A percentile compares a stretch with the other conserved stretches of the same genome.
These are phyloP conservation scores for Calypte anna DNA, from an alignment of 2,113 vertebrate genomes.

Conservation along the genomic window DNA sequence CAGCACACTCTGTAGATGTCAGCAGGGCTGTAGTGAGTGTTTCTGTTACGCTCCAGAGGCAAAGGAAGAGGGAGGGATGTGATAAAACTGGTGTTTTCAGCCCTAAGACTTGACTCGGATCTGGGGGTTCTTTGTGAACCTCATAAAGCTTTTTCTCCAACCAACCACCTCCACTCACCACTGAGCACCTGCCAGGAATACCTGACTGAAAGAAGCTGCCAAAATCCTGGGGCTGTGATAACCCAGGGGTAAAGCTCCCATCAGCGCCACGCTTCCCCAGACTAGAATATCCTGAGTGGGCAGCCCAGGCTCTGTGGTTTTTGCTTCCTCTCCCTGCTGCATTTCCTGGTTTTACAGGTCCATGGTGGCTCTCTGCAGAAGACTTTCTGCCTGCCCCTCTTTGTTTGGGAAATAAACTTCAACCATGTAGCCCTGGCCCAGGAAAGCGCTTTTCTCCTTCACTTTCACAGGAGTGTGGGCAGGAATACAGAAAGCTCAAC, in stretches of 20 bases:
- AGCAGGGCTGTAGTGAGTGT: not conserved
- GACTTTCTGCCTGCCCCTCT: not conserved
- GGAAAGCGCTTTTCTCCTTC: not conserved
- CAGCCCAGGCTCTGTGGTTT: not conserved
- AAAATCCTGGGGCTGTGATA: not conserved
- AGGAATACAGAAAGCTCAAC: constrained; percentile 7
- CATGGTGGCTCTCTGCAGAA: accelerated
- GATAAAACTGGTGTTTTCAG: not conserved
- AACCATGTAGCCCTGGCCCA: not conserved
- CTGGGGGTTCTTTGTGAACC: not conserved
- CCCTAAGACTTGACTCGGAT: not conserved
- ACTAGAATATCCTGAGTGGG: accelerated
- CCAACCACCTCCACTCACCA: not conserved
- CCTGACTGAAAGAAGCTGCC: not conserved
- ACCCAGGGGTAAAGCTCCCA: not conserved
- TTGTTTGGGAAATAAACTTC: not conserved
- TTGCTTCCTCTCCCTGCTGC: not conserved
- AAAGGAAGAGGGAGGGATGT: not conserved
- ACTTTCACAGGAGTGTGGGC: not conserved
- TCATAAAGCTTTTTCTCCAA: constrained; percentile 12
- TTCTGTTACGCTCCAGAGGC: not conserved
- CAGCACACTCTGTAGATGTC: not conserved
- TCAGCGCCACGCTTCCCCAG: no score
- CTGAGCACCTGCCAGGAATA: not conserved
- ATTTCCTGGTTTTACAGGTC: not conserved